These are phyloP conservation scores for Perccottus glenii DNA, from an alignment of 2,113 vertebrate species.

Conservation along the genomic window DNA sequence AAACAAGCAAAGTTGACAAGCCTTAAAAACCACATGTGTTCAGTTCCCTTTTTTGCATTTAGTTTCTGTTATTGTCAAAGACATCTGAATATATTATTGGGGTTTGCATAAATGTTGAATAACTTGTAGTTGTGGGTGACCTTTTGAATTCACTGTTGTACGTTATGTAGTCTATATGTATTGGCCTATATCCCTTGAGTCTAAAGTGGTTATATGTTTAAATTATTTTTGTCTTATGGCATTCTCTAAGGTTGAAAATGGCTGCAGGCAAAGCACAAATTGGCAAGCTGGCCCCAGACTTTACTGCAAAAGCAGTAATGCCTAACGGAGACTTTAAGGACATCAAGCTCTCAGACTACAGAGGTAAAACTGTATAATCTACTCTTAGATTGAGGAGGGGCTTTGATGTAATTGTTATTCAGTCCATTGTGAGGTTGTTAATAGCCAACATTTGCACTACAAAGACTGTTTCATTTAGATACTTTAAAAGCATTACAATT, in stretches of 20 bases:
- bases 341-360: conserved; percentile 89
- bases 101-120: no score
- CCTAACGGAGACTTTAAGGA: conserved; percentile 93
- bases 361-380: conserved; percentile 79
- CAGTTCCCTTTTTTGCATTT: no score
- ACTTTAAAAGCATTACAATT: neutral
- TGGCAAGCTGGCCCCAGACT: conserved; percentile 91
- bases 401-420: conserved; percentile 36
- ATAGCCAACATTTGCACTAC: conserved; percentile 37
- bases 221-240: no score
- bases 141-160: no score
- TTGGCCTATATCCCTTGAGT: no score
- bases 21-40: no score
- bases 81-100: no score
- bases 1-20: no score
- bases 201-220: no score
- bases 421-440: conserved; percentile 30
- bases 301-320: conserved; percentile 94
- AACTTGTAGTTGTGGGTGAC: no score
- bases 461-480: conserved; percentile 11
- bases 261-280: conserved; percentile 93
- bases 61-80: no score
- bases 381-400: neutral
- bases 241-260: conserved; percentile 80
- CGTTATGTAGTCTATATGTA: no score